Evolutionary conservation across 2,113 vertebrate genomes (phyloP), one percentile per base, ranked within the genome.

Genomic region (Galemys pyrenaicus): DNA sequence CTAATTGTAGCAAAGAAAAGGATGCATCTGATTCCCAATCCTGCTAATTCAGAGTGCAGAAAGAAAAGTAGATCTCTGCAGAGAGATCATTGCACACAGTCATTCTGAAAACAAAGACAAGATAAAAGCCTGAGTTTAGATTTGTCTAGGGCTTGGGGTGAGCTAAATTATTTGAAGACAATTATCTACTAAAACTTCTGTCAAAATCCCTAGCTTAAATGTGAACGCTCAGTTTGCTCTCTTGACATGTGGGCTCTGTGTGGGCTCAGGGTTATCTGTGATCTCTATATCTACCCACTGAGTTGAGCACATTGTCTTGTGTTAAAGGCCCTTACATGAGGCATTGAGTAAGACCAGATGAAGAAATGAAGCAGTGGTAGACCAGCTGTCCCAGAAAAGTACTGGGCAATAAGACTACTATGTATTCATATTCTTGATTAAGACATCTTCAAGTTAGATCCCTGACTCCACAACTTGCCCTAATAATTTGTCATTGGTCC

Each of bases 1-100:
- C 89, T 0, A 51, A 58, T 35, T 67, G 74, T 77, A 96, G 82
- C 26, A 94, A 97, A 70, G 96, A 98, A 98, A 97, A 80, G 95
- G 94, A 96, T 51, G 0, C 93, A 68, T 80, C 79, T 87, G 91
- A 96, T 90, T 97, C 96, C 94, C 87, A 82, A 77, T 80, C 93
- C 56, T 92, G 94, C 94, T 96, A 96, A 92, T 41, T 12, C 0
- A 0, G 86, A 87, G 46, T 16, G 85, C 60, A 81, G 35, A 90
- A 88, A 78, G 94, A 77, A 54, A 91, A 79, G 46, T 9, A 17
- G 70, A 74, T 77, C 68, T 39, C 74, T 2, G 19, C 54, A 32
- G 64, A 81, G 67, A 51, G 30, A 28, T 41, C 65, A 26, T 22
- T 28, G 32, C 83, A 9, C 60, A 62, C 19, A 22, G 58, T 17